Evolutionary conservation across 2,113 vertebrate genomes (phyloP).

Genomic region (Passerina amoena): DNA sequence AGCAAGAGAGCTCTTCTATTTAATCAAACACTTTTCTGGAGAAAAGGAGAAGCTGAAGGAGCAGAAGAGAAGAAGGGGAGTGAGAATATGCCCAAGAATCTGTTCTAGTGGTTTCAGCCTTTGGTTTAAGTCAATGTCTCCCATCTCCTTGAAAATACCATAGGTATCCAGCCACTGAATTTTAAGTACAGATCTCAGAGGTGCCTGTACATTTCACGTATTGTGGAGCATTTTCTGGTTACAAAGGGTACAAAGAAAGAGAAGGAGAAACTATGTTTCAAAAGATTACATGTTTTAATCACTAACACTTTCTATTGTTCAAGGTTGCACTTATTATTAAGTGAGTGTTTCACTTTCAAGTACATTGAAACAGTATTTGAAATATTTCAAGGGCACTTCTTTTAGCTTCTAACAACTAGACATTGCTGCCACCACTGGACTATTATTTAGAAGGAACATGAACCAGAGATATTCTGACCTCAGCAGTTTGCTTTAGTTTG

Average conservation of each 20-base stretch:
- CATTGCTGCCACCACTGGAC: slow-evolving; percentile 68
- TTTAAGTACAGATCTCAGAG: slow-evolving; percentile 8
- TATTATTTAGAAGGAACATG: slow-evolving; percentile 16
- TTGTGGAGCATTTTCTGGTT: not conserved
- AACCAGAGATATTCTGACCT: not conserved
- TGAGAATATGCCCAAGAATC: not conserved
- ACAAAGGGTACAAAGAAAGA: not conserved
- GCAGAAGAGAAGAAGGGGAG: not conserved
- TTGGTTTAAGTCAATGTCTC: slow-evolving; percentile 31
- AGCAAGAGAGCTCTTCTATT: slow-evolving; percentile 37
- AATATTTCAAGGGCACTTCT: slow-evolving; percentile 67
- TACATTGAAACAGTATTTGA: slow-evolving; percentile 54
- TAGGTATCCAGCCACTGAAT: not conserved
- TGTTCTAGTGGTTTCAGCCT: slow-evolving; percentile 52
- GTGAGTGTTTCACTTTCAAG: slow-evolving; percentile 62
- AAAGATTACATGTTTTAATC: slow-evolving; percentile 15
- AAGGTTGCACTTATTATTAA: slow-evolving; percentile 53
- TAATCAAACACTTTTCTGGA: slow-evolving; percentile 29
- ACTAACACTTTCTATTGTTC: not conserved
- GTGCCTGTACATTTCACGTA: not conserved
- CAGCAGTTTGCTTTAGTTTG: not conserved
- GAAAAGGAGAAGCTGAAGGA: slow-evolving; percentile 5
- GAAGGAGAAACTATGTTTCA: not conserved
- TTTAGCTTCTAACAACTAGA: slow-evolving; percentile 50
- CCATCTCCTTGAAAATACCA: slow-evolving; percentile 25